Evolutionary conservation across 92 coral and sea anemone species (phyloP).

Genomic region (Bergia puertoricense): DNA sequence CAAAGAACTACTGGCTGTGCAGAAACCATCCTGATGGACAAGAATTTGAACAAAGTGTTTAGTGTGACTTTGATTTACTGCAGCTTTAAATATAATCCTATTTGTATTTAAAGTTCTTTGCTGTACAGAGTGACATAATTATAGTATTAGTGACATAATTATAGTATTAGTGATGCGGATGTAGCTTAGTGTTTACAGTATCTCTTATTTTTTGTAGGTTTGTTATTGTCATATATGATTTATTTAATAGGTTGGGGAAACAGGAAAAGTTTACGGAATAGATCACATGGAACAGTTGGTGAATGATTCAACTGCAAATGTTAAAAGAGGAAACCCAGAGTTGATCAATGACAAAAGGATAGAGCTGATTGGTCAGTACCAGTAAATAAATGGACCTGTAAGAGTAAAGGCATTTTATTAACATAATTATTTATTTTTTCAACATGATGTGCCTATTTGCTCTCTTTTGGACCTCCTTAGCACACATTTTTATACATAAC

Average conservation of each 20-base stretch:
- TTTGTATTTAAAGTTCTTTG: too few relatives aligned
- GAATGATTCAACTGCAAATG: conserved; percentile 74
- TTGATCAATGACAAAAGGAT: conserved; percentile 63
- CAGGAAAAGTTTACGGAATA: conserved; percentile 85
- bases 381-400: neutral
- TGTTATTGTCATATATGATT: neutral
- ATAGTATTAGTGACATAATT: too few relatives aligned
- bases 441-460: too few relatives aligned
- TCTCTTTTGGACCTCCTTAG: neutral
- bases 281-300: conserved; percentile 89
- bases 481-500: neutral
- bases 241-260: conserved; percentile 69
- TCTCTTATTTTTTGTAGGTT: neutral
- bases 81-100: too few relatives aligned
- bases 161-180: too few relatives aligned
- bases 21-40: too few relatives aligned
- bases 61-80: too few relatives aligned
- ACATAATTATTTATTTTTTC: too few relatives aligned
- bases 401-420: too few relatives aligned
- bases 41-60: too few relatives aligned
- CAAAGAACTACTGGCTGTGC: too few relatives aligned
- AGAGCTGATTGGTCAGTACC: conserved; percentile 70
- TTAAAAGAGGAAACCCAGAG: conserved; percentile 88
- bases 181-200: neutral
- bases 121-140: too few relatives aligned